Conservation (phyloP, 1,140 invertebrate species). For the Lordiphosa stackelbergi region DNA sequence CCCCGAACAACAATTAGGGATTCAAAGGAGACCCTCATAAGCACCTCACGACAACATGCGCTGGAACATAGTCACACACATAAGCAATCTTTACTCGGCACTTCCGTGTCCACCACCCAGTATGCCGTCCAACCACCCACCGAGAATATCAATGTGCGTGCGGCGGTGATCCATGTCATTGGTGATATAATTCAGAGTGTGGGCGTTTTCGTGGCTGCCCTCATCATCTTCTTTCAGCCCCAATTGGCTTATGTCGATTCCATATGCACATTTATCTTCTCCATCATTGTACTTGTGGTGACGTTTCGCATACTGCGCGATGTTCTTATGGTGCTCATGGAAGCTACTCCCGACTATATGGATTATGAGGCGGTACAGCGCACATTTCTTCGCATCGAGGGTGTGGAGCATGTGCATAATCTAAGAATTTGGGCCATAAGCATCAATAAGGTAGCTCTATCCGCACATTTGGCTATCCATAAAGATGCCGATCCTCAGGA, state of each 20-base stretch:
- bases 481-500: conserved; percentile 85
- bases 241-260: conserved; percentile 88
- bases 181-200: conserved; percentile 93
- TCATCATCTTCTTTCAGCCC: conserved; percentile 84
- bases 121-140: neutral
- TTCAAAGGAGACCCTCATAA: neutral
- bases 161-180: conserved; percentile 93
- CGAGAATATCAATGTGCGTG: conserved; percentile 90
- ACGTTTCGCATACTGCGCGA: conserved; percentile 87
- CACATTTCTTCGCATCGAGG: conserved; percentile 89
- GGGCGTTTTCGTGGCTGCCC: conserved; percentile 88
- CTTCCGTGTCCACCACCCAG: conserved; percentile 19
- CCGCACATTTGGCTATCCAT: conserved; percentile 94
- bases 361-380: conserved; percentile 73
- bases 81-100: neutral
- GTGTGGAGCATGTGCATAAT: conserved; percentile 94
- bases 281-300: conserved; percentile 87
- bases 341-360: conserved; percentile 87
- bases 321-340: conserved; percentile 92
- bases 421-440: conserved; percentile 97
- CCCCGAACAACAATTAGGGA: neutral
- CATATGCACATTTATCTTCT: conserved; percentile 93
- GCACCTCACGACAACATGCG: neutral
- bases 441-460: conserved; percentile 93
- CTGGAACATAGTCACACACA: neutral